Evolutionary conservation across 2,797 vertebrate genomes (phyloP), one percentile per base, ranked within the genome.

Genomic region (Notoglanidium macrostoma): DNA sequence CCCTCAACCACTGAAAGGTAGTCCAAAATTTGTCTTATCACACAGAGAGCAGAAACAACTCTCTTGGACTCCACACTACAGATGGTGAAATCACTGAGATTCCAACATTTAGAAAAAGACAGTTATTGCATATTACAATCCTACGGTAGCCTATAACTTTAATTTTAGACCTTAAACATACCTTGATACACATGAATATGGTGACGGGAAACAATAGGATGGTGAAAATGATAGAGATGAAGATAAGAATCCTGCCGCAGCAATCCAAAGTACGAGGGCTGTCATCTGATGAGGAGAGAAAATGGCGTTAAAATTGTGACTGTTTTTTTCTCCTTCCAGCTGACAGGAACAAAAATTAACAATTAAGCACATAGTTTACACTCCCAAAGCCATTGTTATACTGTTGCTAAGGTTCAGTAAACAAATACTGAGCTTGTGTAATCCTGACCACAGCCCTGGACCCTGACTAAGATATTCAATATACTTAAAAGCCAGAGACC

Each of bases 171-270:
- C 8, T 11, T 4, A 14, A 65, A 86, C 77, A 83, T 95, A 98
- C 97, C 97, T 97, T 98, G n/a, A 98, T 83, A 91, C 97, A 97
- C 88, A 95, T 87, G 90, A 96, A 96, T 87, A 97, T 88, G 54
- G 97, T 95, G 89, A 98, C 0, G 0, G 97, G 97, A 86, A 98
- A 96, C 10, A 95, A 96, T 5, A 90, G 80, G 17, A 92, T n/a
- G 29, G 96, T 85, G 44, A 98, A 90, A 29, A 98, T 11, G 17
- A 96, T 74, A 1, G 97, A 96, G n/a, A 97, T 35, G 8, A 92
- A 90, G 87, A 97, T 91, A 84, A 98, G 88, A 68, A 97, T 86
- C 97, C 97, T 97, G 40, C 96, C 97, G 78, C 94, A 97, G 23
- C 94, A 94, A 51, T 96, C 96, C 88, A 97, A 92, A 2, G 88